Evolutionary conservation across 1,140 invertebrate genomes (phyloP), one percentile per base, ranked within the genome.

Genomic region (Lerema accius): DNA sequence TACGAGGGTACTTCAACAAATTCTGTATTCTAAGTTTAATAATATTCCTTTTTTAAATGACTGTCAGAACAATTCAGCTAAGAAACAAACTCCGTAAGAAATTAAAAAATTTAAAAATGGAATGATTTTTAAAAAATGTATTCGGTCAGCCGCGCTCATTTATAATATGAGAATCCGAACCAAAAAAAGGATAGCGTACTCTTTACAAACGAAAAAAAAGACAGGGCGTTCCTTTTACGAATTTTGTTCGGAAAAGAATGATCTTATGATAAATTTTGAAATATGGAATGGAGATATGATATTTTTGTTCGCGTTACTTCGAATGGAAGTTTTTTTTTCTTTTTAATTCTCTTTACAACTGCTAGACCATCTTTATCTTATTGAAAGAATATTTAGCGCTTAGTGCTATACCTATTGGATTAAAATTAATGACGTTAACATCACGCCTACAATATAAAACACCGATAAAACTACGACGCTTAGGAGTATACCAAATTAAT

Each of bases 221-320:
- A 65, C 19, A 65, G 35, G 46, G 53, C 42, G 63, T 58, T 72
- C 70, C 77, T 73, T 80, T 79, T 83, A 80, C 70, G 74, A 76
- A 80, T 86, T 85, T 86, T 80, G 82, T 83, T 81, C 80, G 76
- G 79, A 88, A 88, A 85, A 75, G 82, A 80, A 76, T 75, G 82
- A 88, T 88, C 78, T 68, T 65, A 82, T 75, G 86, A 86, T 89
- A 89, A 89, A 89, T 89, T 84, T 89, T 86, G 80, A 86, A 89
- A 84, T 89, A 86, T 88, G 82, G 79, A 80, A 82, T 80, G 80
- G 76, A 81, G 79, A 82, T 84, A 71, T 78, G 68, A 78, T 73
- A 71, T 70, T 78, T 71, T 74, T 76, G 63, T 64, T 69, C 46
- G 35, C 35, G 19, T 2, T 46, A 32, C 55, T 28, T 15, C n/a